These are phyloP conservation scores for Nomia melanderi DNA, from an alignment of 1,140 invertebrate species.

Conservation along the genomic window DNA sequence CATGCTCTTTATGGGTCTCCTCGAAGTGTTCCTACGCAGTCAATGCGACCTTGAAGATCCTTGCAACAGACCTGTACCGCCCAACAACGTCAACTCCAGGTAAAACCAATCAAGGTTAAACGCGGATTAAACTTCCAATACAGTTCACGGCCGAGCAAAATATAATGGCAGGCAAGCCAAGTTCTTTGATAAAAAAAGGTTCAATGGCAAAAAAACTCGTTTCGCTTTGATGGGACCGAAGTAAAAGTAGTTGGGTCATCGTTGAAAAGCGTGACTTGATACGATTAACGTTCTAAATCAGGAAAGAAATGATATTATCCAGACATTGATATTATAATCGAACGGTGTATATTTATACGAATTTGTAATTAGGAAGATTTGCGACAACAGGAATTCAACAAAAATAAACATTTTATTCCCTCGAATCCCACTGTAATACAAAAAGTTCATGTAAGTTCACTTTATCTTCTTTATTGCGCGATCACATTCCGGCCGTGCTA, in stretches of 20 bases:
- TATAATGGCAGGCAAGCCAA: neutral
- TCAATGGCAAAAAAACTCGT: neutral
- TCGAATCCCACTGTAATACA: neutral
- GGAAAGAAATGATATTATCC: no score
- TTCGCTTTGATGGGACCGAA: neutral
- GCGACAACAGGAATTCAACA: no score
- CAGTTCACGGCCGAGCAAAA: neutral
- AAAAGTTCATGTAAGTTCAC: neutral
- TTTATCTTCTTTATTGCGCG: neutral
- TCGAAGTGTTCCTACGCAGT: constrained; percentile 90
- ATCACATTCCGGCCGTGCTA: neutral
- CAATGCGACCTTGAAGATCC: constrained; percentile 93
- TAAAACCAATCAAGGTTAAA: constrained; percentile 35
- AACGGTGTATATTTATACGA: no score
- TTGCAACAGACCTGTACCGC: constrained; percentile 84
- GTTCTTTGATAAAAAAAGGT: neutral
- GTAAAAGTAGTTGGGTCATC: neutral
- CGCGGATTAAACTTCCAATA: neutral
- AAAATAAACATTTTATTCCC: no score
- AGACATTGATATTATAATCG: no score
- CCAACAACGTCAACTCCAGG: constrained; percentile 71
- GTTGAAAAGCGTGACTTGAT: neutral
- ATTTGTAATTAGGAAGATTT: no score
- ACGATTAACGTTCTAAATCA: neutral
- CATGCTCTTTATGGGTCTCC: constrained; percentile 93